Percentiles rank a stretch among this genome's conserved stretches.
These are phyloP conservation scores for Eremophila alpestris DNA, from an alignment of 2,797 vertebrate species.

Conservation along the genomic window DNA sequence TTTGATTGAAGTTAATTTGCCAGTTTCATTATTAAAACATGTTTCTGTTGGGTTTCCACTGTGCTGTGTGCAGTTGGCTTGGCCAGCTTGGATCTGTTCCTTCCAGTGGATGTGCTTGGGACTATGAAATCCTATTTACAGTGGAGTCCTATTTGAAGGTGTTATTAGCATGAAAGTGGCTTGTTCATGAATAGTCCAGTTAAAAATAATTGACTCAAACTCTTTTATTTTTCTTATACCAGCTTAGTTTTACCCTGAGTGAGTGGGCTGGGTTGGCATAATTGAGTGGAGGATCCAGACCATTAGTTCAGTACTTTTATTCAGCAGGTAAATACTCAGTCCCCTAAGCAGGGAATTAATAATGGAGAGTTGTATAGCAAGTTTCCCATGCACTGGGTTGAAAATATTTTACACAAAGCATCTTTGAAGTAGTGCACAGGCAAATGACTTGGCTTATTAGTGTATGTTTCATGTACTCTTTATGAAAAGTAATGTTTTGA, in stretches of 20 bases:
- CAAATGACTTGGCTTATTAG: constrained; percentile 48
- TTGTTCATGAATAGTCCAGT: neutral
- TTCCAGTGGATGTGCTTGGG: neutral
- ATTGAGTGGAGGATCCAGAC: neutral
- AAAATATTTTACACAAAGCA: constrained; percentile 17
- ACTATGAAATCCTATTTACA: neutral
- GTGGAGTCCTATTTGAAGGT: neutral
- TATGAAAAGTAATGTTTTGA: constrained; percentile 16
- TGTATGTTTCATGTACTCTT: constrained; percentile 41
- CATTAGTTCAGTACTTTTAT: neutral
- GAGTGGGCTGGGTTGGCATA: neutral
- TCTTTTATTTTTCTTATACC: neutral
- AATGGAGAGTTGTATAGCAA: neutral
- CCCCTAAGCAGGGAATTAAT: neutral
- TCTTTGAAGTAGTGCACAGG: constrained; percentile 47
- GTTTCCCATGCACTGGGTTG: constrained; percentile 9
- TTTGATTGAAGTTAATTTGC: neutral
- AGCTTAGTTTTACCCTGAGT: neutral
- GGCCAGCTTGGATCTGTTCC: neutral
- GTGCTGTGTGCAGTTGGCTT: neutral
- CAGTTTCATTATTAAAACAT: neutral
- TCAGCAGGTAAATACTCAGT: neutral
- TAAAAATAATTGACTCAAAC: constrained; percentile 14
- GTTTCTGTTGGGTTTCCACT: neutral
- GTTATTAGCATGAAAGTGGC: neutral